Base-by-base conservation (phyloP, 2,797 vertebrate species). In the Triplophysa bombifrons region DNA sequence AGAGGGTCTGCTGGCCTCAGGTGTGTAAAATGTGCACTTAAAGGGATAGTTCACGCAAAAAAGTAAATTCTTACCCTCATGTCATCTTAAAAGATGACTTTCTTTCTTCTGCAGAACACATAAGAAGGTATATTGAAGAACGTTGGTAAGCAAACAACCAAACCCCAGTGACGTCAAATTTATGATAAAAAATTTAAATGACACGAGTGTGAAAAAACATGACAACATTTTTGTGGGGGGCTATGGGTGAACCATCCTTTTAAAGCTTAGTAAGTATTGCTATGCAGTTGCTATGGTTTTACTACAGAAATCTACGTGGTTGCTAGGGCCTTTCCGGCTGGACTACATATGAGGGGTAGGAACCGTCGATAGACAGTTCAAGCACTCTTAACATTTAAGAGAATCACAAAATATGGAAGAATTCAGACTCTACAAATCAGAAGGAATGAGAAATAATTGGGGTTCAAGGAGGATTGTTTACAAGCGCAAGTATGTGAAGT, bases 391-490 rank as follows among this genome's bases (percentile, higher is more conserved):
- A 46, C 22, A 63, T 74, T 58, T 2, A 44, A 74, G 58, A 61
- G 72, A 63, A 48, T 61, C 9, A 9, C 38, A 14, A 1, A 46
- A 46, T 46, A 46, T 13, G 10, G 44, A 46, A 46, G 12, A 46
- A 46, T 46, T 46, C 12, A 64, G 72, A 34, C 34, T 64, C 44
- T 20, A 74, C 58, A 64, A 74, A 64, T 74, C 72, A 74, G 60
- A 46, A 13, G 1, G 1, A 17, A 55, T 0, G 1, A 41, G 50
- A 44, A 55, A 66, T 66, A 55, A 55, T 4, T 66, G 61, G 50
- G 73, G 48, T 55, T 75, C 63, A 56, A 38, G 51, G n/a, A 76
- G 25, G 63, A 58, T 30, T 56, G 74, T 76, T 67, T 67, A 67
- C 64, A 46, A 20, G 34, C 22, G 8, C 16, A 76, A 56, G 64